Conservation (phyloP, 2,888 invertebrate species). For the Tipula vernalis region DNA sequence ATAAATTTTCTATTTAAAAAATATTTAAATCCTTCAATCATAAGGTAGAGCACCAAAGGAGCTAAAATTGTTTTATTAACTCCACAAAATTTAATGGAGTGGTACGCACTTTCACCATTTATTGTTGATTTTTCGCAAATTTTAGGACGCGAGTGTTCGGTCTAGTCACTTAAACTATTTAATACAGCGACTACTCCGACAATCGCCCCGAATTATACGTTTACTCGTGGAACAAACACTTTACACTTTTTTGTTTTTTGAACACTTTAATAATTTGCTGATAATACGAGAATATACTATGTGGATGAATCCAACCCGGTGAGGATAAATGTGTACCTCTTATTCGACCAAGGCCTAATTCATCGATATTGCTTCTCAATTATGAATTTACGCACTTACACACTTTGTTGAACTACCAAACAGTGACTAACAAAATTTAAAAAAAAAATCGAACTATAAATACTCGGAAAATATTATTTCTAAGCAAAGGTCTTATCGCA, state of each 20-base stretch:
- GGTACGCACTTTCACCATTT: background rate
- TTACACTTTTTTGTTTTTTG: background rate
- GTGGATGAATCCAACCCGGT: background rate
- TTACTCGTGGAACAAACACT: no score
- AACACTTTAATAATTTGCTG: background rate
- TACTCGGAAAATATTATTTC: background rate
- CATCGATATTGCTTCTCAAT: background rate
- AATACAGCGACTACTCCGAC: constrained; percentile 17
- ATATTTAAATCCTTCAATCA: constrained; percentile 19
- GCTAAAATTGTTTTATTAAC: constrained; percentile 21
- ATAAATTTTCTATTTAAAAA: background rate
- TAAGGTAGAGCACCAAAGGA: constrained; percentile 34
- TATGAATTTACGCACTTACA: background rate
- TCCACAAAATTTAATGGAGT: background rate
- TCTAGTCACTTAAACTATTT: constrained; percentile 19
- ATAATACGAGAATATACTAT: background rate
- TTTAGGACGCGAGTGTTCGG: constrained; percentile 19
- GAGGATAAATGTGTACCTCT: background rate
- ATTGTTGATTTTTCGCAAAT: constrained; percentile 18
- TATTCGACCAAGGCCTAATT: background rate
- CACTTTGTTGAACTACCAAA: background rate
- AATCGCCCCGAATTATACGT: constrained; percentile 16
- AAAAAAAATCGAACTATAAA: background rate
- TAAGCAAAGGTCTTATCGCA: background rate
- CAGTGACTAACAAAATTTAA: background rate